phyloP scores from a whole-genome alignment of 2,888 invertebrate species.

The Synanthedon myopaeformis region DNA sequence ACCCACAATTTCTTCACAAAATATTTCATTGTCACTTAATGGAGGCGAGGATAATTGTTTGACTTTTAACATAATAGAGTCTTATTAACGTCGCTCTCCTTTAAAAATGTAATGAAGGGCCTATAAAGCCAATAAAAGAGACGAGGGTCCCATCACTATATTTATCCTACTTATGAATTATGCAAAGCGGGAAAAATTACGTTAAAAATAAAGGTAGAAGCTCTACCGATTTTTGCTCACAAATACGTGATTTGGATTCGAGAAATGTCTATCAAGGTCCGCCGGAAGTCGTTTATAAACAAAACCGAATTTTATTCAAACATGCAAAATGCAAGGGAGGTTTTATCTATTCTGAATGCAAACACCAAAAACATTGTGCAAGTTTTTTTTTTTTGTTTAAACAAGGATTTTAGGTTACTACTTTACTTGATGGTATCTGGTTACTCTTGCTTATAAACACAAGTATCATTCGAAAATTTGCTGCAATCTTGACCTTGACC shows the following conservation, averaged over 20 bases:
- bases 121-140: constrained; percentile 17
- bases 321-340: not conserved
- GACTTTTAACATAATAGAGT: constrained; percentile 4
- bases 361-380: too few relatives aligned
- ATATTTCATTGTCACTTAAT: not conserved
- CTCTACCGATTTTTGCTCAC: not conserved
- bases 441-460: too few relatives aligned
- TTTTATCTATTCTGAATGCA: too few relatives aligned
- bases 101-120: constrained; percentile 15
- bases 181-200: constrained; percentile 13
- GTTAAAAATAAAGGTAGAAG: constrained; percentile 8
- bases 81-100: constrained; percentile 8
- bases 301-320: not conserved
- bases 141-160: constrained; percentile 16
- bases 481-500: too few relatives aligned
- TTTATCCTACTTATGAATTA: constrained; percentile 19
- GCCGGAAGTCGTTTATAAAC: not conserved
- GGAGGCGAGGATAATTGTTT: not conserved
- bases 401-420: too few relatives aligned
- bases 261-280: not conserved
- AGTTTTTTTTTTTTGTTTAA: too few relatives aligned
- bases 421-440: too few relatives aligned
- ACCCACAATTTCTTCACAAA: not conserved
- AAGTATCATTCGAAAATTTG: too few relatives aligned
- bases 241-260: not conserved